Percentiles rank a stretch among this genome's conserved stretches.
Evolutionary conservation across 2,113 vertebrate species (phyloP).

Genomic region (Nanorana parkeri): DNA sequence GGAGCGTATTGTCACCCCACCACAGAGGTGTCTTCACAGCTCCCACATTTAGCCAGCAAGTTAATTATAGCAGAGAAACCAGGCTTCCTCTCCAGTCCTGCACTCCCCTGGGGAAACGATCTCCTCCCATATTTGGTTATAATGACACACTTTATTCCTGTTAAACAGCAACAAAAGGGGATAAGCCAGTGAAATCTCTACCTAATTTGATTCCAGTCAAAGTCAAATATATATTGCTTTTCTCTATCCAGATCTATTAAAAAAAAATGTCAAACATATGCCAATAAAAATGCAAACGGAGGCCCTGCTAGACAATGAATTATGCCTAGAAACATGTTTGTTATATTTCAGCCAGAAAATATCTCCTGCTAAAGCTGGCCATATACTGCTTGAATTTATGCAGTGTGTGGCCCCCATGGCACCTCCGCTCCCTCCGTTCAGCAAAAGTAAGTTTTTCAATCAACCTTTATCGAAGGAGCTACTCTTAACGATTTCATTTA

Average conservation of each 20-base stretch:
- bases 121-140: neutral
- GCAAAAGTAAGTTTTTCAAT: no score
- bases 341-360: neutral
- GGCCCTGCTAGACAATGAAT: neutral
- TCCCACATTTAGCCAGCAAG: conserved; percentile 31
- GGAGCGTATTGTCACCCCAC: conserved; percentile 44
- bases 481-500: no score
- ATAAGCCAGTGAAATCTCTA: neutral
- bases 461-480: no score
- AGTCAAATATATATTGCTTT: neutral
- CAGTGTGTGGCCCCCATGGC: no score
- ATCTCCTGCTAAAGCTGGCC: neutral
- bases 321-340: neutral
- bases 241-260: neutral
- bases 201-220: no score
- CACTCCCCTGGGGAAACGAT: conserved; percentile 8
- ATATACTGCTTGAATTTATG: no score
- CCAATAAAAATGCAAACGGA: neutral
- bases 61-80: conserved; percentile 51
- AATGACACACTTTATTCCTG: conserved; percentile 17
- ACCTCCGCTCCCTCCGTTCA: no score
- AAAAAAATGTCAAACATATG: neutral
- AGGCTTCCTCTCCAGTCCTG: conserved; percentile 43
- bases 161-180: neutral
- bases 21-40: conserved; percentile 54